Base-by-base conservation (phyloP, 1,140 invertebrate genomes). In the Caenorhabditis brenneri region DNA sequence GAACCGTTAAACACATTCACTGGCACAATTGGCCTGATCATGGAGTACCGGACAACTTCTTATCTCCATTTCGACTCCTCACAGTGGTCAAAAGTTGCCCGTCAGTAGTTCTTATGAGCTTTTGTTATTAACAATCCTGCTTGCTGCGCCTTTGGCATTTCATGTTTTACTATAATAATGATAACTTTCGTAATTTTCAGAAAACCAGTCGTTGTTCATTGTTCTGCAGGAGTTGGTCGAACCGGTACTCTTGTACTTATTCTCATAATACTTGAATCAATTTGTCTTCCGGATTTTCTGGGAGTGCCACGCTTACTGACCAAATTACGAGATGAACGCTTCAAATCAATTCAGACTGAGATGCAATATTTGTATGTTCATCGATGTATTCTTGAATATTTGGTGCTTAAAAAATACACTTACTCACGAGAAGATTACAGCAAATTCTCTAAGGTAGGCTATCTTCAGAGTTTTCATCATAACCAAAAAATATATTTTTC, bases 11-110 rank as follows among this genome's bases (percentile, higher is more conserved):
- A 1, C 83, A 84, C 49, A 55, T 84, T 58, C 79, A 69, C 15
- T 84, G 83, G 83, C 53, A 46, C 78, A 78, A 55, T 31, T 84
- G 79, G 53, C 83, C 83, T 2, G 83, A 84, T 31, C 78, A 80
- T 55, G 78, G 53, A 39, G 78, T 80, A 10, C 83, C 83, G 6
- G 33, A 33, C n/a, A 36, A 27, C 33, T 80, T 31, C 49, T n/a
- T 31, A 12, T 49, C 83, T 12, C 83, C 65, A n/a, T 36, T 84
- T 12, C 39, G 27, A 12, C 51, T 84, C 36, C n/a, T 84, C 2
- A 27, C 33, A 33, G 16, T 22, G 10, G 29, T 39, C 48, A 78
- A 42, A 27, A 19, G 12, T 31, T 16, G 31, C 29, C 15, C 24
- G 51, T 60, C 2, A 36, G 53, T n/a, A n/a, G n/a, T n/a, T n/a